Conservation (phyloP, 2,797 vertebrate species). For the Chromis chromis region DNA sequence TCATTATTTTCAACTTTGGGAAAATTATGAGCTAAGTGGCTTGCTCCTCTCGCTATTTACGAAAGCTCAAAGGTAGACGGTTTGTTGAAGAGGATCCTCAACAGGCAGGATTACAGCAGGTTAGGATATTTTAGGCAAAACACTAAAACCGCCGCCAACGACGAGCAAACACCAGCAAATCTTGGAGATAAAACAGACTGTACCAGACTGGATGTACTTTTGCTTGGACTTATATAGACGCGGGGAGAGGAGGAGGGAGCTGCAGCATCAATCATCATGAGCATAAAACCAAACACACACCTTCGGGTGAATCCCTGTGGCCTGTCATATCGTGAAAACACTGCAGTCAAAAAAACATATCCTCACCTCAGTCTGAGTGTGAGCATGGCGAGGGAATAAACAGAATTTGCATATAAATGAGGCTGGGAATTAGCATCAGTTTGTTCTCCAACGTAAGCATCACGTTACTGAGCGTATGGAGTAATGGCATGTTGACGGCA, state of each 20-base stretch:
- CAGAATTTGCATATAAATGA: constrained; percentile 73
- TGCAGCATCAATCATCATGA: constrained; percentile 56
- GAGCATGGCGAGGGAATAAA: constrained; percentile 41
- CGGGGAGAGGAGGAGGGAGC: constrained; percentile 12
- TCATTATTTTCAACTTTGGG: constrained; percentile 49
- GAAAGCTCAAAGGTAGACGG: constrained; percentile 19
- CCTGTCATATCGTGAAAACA: constrained; percentile 36
- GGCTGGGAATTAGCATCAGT: constrained; percentile 51
- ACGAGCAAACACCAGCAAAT: constrained; percentile 12
- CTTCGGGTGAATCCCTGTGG: constrained; percentile 44
- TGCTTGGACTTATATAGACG: constrained; percentile 19
- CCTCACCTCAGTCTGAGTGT: constrained; percentile 42
- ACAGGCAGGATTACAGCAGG: constrained; percentile 19
- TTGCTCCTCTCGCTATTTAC: constrained; percentile 7
- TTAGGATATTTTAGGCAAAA: constrained; percentile 13
- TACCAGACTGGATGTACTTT: not conserved
- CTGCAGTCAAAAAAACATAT: constrained; percentile 44
- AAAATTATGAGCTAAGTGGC: constrained; percentile 34
- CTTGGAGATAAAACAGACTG: constrained; percentile 29
- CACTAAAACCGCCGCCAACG: not conserved
- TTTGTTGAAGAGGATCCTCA: constrained; percentile 5
- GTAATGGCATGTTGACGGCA: constrained; percentile 44
- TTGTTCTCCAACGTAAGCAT: constrained; percentile 55
- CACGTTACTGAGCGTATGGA: constrained; percentile 21
- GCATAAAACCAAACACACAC: constrained; percentile 49